Conservation (phyloP, 2,888 invertebrate species). For the Slavum lentiscoides region DNA sequence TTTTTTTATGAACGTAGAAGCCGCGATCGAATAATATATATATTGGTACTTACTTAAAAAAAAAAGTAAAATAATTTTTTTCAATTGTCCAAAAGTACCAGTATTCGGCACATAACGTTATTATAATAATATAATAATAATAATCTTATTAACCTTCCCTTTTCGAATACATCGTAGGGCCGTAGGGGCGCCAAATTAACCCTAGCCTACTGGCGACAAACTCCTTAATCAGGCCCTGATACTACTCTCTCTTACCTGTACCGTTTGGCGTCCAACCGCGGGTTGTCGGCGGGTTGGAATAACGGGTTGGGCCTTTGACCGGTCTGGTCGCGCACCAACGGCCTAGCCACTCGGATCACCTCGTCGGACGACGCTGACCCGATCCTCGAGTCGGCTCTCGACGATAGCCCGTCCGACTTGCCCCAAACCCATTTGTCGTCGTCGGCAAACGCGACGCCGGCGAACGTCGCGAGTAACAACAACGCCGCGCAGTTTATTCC, state of each 20-base stretch:
- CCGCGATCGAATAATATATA: no score
- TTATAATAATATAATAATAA: no score
- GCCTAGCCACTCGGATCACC: conserved; percentile 30
- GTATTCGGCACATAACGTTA: no score
- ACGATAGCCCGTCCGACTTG: conserved; percentile 10
- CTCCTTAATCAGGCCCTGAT: no score
- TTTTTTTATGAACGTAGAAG: no score
- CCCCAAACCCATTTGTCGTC: conserved; percentile 51
- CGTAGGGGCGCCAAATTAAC: no score
- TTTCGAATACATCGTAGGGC: no score
- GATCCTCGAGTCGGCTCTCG: conserved; percentile 33
- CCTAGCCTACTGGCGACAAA: no score
- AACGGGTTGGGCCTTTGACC: conserved; percentile 4
- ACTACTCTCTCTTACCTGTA: conserved; percentile 31
- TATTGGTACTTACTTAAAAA: no score
- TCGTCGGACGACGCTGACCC: conserved; percentile 34
- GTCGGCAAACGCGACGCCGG: not conserved
- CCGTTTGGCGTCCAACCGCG: conserved; percentile 36
- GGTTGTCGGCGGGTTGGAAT: conserved; percentile 38
- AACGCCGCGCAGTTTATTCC: not conserved
- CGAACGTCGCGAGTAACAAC: not conserved
- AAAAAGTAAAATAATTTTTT: no score
- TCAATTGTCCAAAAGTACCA: no score
- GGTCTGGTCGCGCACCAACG: conserved; percentile 25
- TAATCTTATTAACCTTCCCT: no score